Base-by-base conservation (phyloP, 2,888 invertebrate species). In the Oscheius sp. region DNA sequence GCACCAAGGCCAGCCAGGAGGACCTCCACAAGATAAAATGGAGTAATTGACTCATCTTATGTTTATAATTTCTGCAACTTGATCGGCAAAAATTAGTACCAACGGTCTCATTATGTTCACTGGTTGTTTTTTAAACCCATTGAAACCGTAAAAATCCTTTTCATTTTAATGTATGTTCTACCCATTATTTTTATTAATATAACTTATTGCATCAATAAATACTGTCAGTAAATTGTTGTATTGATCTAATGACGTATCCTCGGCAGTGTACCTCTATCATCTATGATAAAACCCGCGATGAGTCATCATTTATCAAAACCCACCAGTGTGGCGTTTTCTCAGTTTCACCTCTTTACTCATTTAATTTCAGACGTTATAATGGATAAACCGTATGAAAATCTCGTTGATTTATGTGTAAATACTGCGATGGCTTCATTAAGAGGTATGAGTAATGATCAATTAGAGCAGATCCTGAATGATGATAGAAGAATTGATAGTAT, bases 361-460 rank as follows among this genome's bases (percentile, higher is more conserved):
- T 48, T 48, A 12, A 37, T 37, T 37, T 15, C 15, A 37, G 37
- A 20, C n/a, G n/a, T n/a, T n/a, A 27, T 8, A 23, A 61, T 61
- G 61, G 61, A 42, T 8, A 42, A 31, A 15, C 42, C 42, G 8
- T 61, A 61, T 27, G 45, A 45, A 34, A 45, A 61, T 52, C 20
- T 53, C n/a, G 53, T 70, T 5, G 50, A 65, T 17, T 39, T 65
- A 1, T 66, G 61, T 20, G 53, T 71, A 61, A 61, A 52, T 23
- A 52, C 67, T n/a, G 63, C 55, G 27, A 63, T 72, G 42, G 6
- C 50, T 37, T 46, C 48, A 37, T 25, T 27, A 17, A 34, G 80
- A 17, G 76, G 71, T 31, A 78, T 82, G 73, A 74, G 76, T 2
- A 80, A 77, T 15, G 84, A 85, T n/a, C 82, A 84, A 69, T 72